These are phyloP conservation scores for Ceratotherium simum DNA, from an alignment of 2,113 vertebrate species.

Conservation along the genomic window DNA sequence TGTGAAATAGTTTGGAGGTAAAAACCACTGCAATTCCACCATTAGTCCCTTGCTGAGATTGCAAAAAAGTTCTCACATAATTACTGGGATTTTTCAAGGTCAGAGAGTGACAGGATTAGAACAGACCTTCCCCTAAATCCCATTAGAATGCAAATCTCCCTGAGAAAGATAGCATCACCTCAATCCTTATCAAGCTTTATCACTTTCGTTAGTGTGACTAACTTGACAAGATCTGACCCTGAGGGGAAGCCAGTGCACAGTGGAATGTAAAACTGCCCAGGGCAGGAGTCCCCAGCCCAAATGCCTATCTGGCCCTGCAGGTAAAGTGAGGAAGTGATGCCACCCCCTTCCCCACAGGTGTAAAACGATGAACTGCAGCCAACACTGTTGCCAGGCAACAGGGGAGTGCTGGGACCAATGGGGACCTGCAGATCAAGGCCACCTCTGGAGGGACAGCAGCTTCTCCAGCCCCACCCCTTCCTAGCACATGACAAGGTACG, in stretches of 20 bases:
- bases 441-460: not conserved
- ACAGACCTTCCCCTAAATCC: not conserved
- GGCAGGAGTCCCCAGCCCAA: not conserved
- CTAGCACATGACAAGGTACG: not conserved
- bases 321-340: not conserved
- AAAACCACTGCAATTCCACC: not conserved
- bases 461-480: not conserved
- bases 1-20: not conserved
- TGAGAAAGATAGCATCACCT: not conserved
- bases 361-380: not conserved
- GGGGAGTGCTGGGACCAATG: fast-evolving
- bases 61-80: not conserved
- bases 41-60: not conserved
- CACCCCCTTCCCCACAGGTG: fast-evolving
- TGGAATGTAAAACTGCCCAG: not conserved
- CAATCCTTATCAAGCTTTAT: not conserved
- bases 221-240: not conserved
- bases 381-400: not conserved
- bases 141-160: not conserved
- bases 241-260: no score
- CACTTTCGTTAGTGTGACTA: not conserved
- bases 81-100: not conserved
- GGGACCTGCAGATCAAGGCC: no score
- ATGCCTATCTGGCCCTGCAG: not conserved
- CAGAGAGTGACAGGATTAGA: not conserved